Conservation (phyloP, 2,113 vertebrate genomes). For the Sakesphorus luctuosus region DNA sequence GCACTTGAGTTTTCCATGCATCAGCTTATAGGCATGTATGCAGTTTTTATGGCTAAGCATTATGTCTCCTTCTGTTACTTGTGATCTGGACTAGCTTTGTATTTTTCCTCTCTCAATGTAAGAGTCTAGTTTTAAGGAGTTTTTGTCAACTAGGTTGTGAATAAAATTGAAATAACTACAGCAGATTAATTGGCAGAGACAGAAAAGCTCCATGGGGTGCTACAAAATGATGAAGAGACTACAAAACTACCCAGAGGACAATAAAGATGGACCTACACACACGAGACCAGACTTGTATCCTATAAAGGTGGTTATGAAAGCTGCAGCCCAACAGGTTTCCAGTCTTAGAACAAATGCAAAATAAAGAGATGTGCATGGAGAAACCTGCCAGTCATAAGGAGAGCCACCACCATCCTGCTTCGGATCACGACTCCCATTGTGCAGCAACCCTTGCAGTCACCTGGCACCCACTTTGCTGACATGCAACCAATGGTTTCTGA, state of each 20-base stretch:
- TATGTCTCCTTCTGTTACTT: constrained; percentile 42
- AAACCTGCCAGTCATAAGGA: not conserved
- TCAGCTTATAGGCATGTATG: constrained; percentile 28
- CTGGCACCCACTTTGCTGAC: not conserved
- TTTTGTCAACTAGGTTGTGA: not conserved
- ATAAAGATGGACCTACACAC: not conserved
- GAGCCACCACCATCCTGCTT: not conserved
- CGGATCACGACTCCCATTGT: not conserved
- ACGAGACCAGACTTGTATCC: not conserved
- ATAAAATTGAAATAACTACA: constrained; percentile 35
- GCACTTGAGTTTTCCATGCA: constrained; percentile 18
- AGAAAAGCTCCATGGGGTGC: not conserved
- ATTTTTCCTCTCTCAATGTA: not conserved
- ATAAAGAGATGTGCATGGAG: not conserved
- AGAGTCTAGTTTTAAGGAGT: not conserved
- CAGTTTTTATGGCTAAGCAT: constrained; percentile 24
- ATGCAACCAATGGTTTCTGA: not conserved
- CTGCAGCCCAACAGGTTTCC: not conserved
- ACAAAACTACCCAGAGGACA: not conserved
- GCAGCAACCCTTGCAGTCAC: not conserved
- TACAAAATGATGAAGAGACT: not conserved
- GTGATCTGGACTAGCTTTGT: not conserved
- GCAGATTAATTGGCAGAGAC: constrained; percentile 28
- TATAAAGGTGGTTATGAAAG: not conserved
- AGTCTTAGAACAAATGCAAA: not conserved